A percentile compares a stretch with the other conserved stretches of the same genome.
Evolutionary conservation across 2,888 invertebrate species (phyloP).

Genomic region (Electrophaes corylata): DNA sequence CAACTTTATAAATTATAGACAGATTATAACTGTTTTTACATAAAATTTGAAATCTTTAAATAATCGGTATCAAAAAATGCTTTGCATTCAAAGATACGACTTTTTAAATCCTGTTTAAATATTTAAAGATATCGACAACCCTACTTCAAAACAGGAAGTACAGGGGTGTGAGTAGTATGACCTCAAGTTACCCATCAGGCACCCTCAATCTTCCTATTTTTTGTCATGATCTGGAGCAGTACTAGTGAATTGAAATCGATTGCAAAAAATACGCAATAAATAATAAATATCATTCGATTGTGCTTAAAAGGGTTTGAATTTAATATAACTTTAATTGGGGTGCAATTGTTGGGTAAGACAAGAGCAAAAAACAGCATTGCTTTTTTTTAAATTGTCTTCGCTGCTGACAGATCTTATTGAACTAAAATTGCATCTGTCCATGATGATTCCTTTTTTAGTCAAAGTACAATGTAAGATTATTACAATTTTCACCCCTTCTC

Average conservation of each 20-base stretch:
- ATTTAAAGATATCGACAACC: conserved; percentile 54
- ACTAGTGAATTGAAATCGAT: conserved; percentile 63
- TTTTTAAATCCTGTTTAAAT: not conserved
- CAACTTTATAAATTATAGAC: conserved; percentile 20
- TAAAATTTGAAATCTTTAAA: conserved; percentile 35
- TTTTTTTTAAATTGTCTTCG: conserved; percentile 50
- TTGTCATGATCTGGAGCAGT: conserved; percentile 71
- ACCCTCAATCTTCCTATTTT: conserved; percentile 67
- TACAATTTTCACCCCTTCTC: conserved; percentile 16
- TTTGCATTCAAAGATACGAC: not conserved
- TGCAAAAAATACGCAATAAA: conserved; percentile 78
- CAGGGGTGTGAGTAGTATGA: conserved; percentile 82
- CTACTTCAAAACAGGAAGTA: conserved; percentile 71
- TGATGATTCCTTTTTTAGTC: conserved; percentile 15
- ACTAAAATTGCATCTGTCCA: conserved; percentile 35
- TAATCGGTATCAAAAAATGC: not conserved
- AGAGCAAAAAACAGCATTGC: conserved; percentile 60
- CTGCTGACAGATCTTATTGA: conserved; percentile 33
- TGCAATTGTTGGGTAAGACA: conserved; percentile 53
- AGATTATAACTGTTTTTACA: conserved; percentile 41
- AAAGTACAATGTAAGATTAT: conserved; percentile 23
- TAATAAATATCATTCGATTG: conserved; percentile 72
- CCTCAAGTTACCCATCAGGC: conserved; percentile 81
- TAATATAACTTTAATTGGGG: conserved; percentile 77
- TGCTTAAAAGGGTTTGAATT: conserved; percentile 81